These are phyloP conservation scores for Pterophyllum scalare DNA, from an alignment of 2,113 vertebrate genomes.

Conservation along the genomic window DNA sequence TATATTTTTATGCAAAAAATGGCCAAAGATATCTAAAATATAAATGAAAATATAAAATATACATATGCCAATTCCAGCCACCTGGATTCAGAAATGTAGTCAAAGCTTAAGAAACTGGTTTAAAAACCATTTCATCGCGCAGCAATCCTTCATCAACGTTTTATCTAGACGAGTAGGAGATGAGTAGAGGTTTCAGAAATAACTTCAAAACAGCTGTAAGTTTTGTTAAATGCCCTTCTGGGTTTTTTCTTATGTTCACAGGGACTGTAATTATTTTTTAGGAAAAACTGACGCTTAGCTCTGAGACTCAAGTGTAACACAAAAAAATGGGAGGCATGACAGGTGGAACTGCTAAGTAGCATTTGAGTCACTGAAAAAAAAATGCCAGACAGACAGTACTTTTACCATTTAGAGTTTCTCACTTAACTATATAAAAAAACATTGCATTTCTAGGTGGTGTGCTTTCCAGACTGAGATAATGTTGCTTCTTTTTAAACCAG, in stretches of 20 bases:
- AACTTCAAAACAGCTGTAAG: neutral
- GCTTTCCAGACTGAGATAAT: neutral
- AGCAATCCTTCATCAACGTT: too few species aligned
- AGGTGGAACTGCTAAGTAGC: neutral
- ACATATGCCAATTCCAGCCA: neutral
- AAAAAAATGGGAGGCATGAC: neutral
- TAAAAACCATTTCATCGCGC: neutral
- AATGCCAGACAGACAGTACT: neutral
- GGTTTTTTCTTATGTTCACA: neutral
- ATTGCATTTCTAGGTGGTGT: neutral
- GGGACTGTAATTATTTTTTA: neutral
- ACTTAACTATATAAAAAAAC: neutral
- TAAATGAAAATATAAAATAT: neutral
- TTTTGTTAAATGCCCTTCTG: slow-evolving; percentile 1
- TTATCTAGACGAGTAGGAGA: too few species aligned
- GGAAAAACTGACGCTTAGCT: neutral
- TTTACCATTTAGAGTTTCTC: neutral
- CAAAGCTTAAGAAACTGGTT: neutral
- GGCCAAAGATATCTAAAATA: neutral
- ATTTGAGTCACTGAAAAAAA: neutral
- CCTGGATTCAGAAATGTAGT: neutral
- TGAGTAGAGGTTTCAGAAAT: neutral
- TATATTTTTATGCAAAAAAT: neutral
- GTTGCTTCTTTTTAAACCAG: slow-evolving; percentile 1
- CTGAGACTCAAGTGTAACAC: neutral